Base-by-base conservation (phyloP, 1,140 invertebrate species). In the Coboldia fuscipes region DNA sequence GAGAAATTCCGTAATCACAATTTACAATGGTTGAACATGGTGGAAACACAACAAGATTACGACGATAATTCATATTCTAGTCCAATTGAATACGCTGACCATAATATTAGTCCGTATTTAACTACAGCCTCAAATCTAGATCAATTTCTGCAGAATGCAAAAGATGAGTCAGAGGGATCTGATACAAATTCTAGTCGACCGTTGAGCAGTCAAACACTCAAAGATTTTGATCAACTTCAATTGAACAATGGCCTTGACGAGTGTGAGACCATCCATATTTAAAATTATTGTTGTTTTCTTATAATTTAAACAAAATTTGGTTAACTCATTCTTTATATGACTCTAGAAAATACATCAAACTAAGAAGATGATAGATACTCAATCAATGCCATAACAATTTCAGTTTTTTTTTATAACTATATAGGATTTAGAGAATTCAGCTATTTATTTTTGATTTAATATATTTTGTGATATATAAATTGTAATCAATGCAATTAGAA, bases 1-100 rank as follows among this genome's bases (percentile, higher is more conserved):
- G 90, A 96, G 58, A 83, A 90, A 44, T 98, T 98, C 54, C 66
- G 85, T 15, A 86, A 83, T 53, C 88, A 97, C 56, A 98, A 98
- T 59, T 79, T 83, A 1, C 88, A 97, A 50, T 98, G 93, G 94
- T 57, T 98, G 30, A 86, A 90, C 45, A 93, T 97, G 76, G 84
- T 97, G 18, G 80, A 83, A 48, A 65, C 61, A 16, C 51, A 54
- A 17, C 51, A 54, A 35, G 60, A 63, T 36, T 51, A 62, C 28
- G 50, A 53, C 17, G 63, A 62, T 0, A 58, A 61, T 38, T 56
- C 60, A 41, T 58, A 65, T 40, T 58, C 52, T 24, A 44, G 46
- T 21, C 58, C 61, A 33, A 43, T 61, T 27, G 54, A 61, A 27
- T 10, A 10, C 10, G 66, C 68, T 40, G 69, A 72, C 13, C 62